Conservation (phyloP, 2,888 invertebrate genomes). For the Strigamia crassipes region DNA sequence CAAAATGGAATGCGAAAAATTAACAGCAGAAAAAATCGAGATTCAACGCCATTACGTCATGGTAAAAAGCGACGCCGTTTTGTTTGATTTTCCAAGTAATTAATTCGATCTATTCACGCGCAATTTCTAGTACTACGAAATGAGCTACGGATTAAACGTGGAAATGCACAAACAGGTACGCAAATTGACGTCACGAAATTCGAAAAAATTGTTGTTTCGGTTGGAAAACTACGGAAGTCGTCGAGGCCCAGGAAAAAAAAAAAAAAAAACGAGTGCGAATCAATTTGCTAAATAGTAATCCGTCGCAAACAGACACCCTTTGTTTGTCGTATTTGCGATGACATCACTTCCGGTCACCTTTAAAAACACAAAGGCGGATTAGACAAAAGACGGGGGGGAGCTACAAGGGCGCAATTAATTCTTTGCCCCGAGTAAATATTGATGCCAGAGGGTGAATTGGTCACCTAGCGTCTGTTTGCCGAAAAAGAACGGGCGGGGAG, state of each 20-base stretch:
- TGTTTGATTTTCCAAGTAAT: background rate
- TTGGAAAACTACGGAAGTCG: too few species aligned
- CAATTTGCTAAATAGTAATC: too few species aligned
- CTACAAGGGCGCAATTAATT: constrained; percentile 4
- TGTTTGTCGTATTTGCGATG: background rate
- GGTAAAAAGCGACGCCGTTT: constrained; percentile 55
- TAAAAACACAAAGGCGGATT: background rate
- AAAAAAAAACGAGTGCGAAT: too few species aligned
- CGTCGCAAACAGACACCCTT: too few species aligned
- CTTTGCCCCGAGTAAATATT: constrained; percentile 10
- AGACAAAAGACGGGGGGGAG: constrained; percentile 1
- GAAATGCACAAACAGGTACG: constrained; percentile 94
- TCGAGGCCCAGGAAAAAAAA: too few species aligned
- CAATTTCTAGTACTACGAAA: constrained; percentile 83
- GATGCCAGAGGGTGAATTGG: constrained; percentile 10
- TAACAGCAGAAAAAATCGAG: constrained; percentile 59
- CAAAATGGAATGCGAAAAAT: constrained; percentile 50
- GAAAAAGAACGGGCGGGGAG: background rate
- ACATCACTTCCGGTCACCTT: constrained; percentile 10
- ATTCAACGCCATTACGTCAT: constrained; percentile 64
- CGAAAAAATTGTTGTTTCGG: too few species aligned
- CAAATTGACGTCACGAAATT: background rate
- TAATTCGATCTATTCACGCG: background rate
- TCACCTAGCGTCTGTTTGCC: constrained; percentile 10
- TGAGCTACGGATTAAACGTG: constrained; percentile 92